These are phyloP conservation scores for Mus spretus DNA, from an alignment of 2,797 vertebrate genomes.

Conservation along the genomic window DNA sequence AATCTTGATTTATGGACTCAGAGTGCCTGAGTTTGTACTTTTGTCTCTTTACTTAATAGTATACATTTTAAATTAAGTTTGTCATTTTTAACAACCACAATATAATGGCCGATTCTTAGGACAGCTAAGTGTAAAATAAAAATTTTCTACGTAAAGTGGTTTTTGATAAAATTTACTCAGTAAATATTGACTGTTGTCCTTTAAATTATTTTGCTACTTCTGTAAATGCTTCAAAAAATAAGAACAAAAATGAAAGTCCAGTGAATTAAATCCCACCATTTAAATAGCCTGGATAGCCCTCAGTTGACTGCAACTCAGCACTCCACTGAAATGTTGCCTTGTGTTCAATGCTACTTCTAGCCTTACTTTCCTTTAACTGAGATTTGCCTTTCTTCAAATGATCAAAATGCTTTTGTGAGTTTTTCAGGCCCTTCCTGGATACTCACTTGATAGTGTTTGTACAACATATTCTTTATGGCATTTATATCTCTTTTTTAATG, in stretches of 20 bases:
- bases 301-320: neutral
- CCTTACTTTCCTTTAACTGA: neutral
- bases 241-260: neutral
- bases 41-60: neutral
- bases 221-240: constrained; percentile 10
- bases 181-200: constrained; percentile 6
- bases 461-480: constrained; percentile 9
- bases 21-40: neutral
- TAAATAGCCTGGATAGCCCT: neutral
- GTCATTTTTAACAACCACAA: neutral
- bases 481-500: constrained; percentile 3
- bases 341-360: neutral
- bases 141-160: neutral
- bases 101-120: neutral
- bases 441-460: constrained; percentile 19
- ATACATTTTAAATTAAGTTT: constrained; percentile 2
- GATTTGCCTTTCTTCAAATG: neutral
- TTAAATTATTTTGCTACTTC: constrained; percentile 1
- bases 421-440: constrained; percentile 17
- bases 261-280: neutral
- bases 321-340: neutral
- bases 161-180: neutral
- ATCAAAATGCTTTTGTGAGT: neutral
- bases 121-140: neutral
- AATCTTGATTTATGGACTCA: neutral